Evolutionary conservation across 2,113 vertebrate genomes (phyloP), one percentile per base, ranked within the genome.

Genomic region (Colaptes auratus): DNA sequence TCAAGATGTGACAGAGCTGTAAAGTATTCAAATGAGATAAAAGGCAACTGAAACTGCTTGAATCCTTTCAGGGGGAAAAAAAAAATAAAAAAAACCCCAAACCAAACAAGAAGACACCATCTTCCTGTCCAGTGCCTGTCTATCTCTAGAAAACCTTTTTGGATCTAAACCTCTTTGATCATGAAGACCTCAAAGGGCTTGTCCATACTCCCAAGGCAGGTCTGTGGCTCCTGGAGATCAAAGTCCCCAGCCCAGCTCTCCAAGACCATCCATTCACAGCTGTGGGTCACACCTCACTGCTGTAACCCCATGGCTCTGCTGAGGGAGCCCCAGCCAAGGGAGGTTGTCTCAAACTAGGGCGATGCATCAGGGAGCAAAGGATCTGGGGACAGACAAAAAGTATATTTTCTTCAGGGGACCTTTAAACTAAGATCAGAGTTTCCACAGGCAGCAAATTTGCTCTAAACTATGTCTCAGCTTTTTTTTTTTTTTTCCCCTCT

Each of bases 321-420:
- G 48, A 0, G 0, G 30, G 64, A 48, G 72, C 48, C 33, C 0
- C 0, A 67, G 61, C 25, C 39, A 20, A 17, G 27, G 0, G 3
- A 20, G 23, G 2, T 14, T 12, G 21, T 10, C 67, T 71, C 58
- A 50, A 55, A 59, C 5, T 0, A 1, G 36, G 78, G 56, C 7
- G 35, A 60, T 35, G n/a, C 56, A 36, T 8, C 53, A 23, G 35
- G 24, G 63, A 84, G 52, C 36, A 80, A 60, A 61, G 58, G 16
- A 56, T 16, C 30, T 42, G 6, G 53, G 35, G 35, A 72, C 0
- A 16, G 36, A 36, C 36, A 21, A 76, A 44, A 83, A 84, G 27
- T 23, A 33, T 1, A 0, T 31, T 74, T 58, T 48, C 73, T n/a
- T 67, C 63, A 52, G 59, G 42, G 39, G 14, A 78, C 56, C 17